Percentiles rank a stretch among this genome's conserved stretches.
Evolutionary conservation across 2,113 vertebrate species (phyloP).

Genomic region (Picathartes gymnocephalus): DNA sequence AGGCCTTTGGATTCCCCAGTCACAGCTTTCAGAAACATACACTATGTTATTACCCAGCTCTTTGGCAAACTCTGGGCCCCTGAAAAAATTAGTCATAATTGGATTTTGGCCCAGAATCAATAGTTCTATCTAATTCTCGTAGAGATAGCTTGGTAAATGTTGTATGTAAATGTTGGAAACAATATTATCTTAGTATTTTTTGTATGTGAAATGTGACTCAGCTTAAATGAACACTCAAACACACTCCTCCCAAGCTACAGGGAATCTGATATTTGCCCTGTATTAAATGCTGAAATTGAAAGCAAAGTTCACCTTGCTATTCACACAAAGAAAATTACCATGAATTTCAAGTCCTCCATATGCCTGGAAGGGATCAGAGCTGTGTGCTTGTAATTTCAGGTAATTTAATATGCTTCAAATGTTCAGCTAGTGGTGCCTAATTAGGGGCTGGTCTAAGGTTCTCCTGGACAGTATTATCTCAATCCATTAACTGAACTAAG

Average conservation of each 20-base stretch:
- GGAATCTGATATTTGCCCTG: not conserved
- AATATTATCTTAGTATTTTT: not conserved
- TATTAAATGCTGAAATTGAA: not conserved
- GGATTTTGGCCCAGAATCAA: not conserved
- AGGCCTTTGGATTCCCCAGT: not conserved
- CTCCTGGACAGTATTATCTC: not conserved
- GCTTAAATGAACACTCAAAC: not conserved
- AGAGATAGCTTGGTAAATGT: not conserved
- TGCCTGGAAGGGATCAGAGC: not conserved
- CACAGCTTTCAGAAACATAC: not conserved
- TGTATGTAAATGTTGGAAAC: not conserved
- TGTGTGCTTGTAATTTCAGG: not conserved
- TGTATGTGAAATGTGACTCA: not conserved
- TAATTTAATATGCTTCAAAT: not conserved
- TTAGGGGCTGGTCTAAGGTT: not conserved
- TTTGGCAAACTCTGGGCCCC: not conserved
- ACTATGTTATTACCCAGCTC: not conserved
- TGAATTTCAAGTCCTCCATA: not conserved
- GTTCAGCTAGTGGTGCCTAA: not conserved
- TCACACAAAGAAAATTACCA: not conserved
- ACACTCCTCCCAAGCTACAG: not conserved
- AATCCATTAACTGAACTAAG: not conserved
- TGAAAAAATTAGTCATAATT: not conserved
- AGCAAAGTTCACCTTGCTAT: not conserved
- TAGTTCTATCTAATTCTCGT: not conserved